Evolutionary conservation across 2,888 invertebrate genomes (phyloP), one percentile per base, ranked within the genome.

Genomic region (Platycnemis pennipes): DNA sequence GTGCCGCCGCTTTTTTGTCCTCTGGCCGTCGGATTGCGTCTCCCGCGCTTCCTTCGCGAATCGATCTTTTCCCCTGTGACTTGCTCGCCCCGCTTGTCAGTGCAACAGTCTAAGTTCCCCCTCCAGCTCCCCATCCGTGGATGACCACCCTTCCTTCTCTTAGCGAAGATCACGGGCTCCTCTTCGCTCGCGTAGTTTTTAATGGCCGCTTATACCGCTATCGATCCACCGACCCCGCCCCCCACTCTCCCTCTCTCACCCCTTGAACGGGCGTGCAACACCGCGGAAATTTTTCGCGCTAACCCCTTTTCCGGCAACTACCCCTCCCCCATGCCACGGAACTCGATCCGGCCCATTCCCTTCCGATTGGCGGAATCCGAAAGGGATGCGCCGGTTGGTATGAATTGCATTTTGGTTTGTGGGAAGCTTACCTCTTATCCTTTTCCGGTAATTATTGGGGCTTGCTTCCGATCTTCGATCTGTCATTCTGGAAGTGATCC

Each of bases 31-130:
- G 31, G 31, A 11, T 16, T 77, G 8, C 13, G 13, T 13, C 31
- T 37, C 77, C 37, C 26, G 13, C 31, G 31, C 77, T 31, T 13
- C 37, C 77, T 37, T 77, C 49, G 49, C 1, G 26, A n/a, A 63
- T 37, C 77, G 77, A 31, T 77, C n/a, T 94, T 95, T 94, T 94
- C 95, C 42, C 95, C 96, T 87, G 95, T 95, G 94, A 95, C 96
- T 96, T 96, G 96, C 96, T 96, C 95, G 95, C 96, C 96, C 96
- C 96, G 96, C 97, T 97, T 96, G 96, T 77, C 77, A 77, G 37
- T 77, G 77, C 77, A 77, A 77, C 77, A 77, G 77, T 77, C 77
- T 77, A 37, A n/a, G 26, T 19, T 63, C 26, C 63, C 26, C n/a
- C 63, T 4, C 63, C 63, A 22, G 3, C 77, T 31, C 37, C 77